Percentiles rank a stretch among this genome's conserved stretches.
Conservation (phyloP, 2,797 vertebrate species). For the Malurus leucopterus region DNA sequence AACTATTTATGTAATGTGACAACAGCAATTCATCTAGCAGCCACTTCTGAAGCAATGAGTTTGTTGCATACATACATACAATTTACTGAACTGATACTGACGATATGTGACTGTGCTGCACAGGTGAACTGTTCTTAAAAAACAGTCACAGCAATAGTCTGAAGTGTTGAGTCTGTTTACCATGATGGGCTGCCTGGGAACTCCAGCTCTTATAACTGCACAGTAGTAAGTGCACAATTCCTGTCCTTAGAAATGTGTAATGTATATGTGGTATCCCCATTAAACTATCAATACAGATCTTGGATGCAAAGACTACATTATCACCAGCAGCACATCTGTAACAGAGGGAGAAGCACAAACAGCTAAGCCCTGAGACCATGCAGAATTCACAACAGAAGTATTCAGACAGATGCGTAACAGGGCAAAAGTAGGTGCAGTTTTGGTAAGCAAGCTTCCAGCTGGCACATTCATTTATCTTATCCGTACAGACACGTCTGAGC, state of each 20-base stretch:
- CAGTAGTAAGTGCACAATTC: neutral
- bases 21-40: neutral
- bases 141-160: neutral
- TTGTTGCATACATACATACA: neutral
- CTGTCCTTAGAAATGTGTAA: neutral
- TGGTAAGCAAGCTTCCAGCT: neutral
- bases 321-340: neutral
- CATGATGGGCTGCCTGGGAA: neutral
- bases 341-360: neutral
- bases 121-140: neutral
- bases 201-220: neutral
- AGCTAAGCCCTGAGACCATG: neutral
- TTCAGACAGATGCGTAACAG: neutral
- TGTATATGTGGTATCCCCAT: neutral
- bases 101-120: neutral
- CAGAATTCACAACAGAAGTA: neutral
- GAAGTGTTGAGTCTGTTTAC: neutral
- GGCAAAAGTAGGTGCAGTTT: neutral
- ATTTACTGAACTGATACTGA: neutral
- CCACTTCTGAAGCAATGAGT: neutral
- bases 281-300: neutral
- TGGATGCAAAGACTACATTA: neutral
- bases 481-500: neutral
- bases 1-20: fast-evolving
- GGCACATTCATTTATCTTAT: neutral